Base-by-base conservation (phyloP, 2,888 invertebrate species). In the Ferdinandea cuprea region DNA sequence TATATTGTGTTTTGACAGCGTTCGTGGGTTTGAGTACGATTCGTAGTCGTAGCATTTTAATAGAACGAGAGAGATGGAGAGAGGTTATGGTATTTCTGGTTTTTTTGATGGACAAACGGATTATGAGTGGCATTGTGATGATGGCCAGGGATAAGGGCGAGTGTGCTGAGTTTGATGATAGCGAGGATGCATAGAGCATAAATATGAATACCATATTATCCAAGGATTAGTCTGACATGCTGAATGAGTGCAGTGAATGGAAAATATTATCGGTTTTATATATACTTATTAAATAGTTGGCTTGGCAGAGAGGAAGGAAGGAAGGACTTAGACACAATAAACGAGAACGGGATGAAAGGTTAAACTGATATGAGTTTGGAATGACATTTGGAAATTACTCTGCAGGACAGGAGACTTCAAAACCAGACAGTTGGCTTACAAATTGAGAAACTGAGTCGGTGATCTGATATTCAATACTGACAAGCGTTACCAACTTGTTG, bases 41-140 rank as follows among this genome's bases (percentile, higher is more conserved):
- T n/a, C n/a, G 48, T 40, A 25, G 32, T 54, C 52, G 54, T 37
- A 56, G 50, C 65, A 48, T 65, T 54, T 37, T 15, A 35, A 59
- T 37, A 61, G 54, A 25, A 19, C 19, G 17, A 17, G 7, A 17
- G 17, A 21, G 44, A 44, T 17, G 9, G 30, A 35, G 30, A 54
- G 52, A 48, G 69, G 37, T 77, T 63, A 77, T 61, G 46, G 30
- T 50, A 63, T 56, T 52, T 63, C 21, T 56, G 11, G 15, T 61
- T 32, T 68, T n/a, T 77, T 30, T 77, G 77, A 77, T 63, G 63
- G 71, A 71, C 69, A 56, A 77, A 69, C 56, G 69, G 77, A 77
- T 77, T 63, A 77, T 50, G 69, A 71, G 63, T 77, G 77, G 56
- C 77, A 77, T 56, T 66, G 56, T 17, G 63, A 58, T 58, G 73